phyloP scores from a whole-genome alignment of 2,797 vertebrate genomes.

The Fundulus diaphanus region DNA sequence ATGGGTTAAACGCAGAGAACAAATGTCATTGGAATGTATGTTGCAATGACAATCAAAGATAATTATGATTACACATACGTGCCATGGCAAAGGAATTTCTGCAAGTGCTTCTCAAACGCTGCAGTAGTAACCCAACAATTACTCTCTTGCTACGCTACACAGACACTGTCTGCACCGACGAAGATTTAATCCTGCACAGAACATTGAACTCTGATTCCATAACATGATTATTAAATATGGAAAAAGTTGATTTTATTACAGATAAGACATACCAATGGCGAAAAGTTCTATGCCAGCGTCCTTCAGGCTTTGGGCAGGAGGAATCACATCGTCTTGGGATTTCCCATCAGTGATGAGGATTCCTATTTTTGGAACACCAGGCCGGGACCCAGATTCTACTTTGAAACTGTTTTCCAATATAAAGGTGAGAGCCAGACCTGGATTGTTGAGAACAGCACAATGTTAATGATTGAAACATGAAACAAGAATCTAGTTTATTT shows the following conservation, averaged over 20 bases:
- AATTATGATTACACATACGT: too few relatives aligned
- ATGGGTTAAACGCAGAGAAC: too few relatives aligned
- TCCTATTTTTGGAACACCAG: slow-evolving; percentile 91
- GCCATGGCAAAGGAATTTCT: too few relatives aligned
- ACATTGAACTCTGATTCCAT: not conserved
- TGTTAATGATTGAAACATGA: not conserved
- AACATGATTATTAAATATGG: not conserved
- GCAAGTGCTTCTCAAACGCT: too few relatives aligned
- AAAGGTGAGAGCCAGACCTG: slow-evolving; percentile 94
- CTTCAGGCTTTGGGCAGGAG: slow-evolving; percentile 88
- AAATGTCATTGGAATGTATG: too few relatives aligned
- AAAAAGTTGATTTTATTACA: not conserved
- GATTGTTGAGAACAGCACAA: not conserved
- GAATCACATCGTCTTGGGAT: slow-evolving; percentile 94
- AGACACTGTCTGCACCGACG: not conserved
- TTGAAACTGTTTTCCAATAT: slow-evolving; percentile 97
- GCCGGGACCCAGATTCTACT: slow-evolving; percentile 89
- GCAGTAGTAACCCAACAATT: not conserved
- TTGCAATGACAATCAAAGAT: too few relatives aligned
- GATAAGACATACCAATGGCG: slow-evolving; percentile 87
- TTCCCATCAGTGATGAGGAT: slow-evolving; percentile 98
- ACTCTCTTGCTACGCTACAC: not conserved
- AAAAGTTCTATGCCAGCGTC: slow-evolving; percentile 94
- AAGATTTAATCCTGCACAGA: not conserved
- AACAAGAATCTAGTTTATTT: not conserved